Evolutionary conservation across 2,797 vertebrate genomes (phyloP).

Genomic region (Fistularia tabacaria): DNA sequence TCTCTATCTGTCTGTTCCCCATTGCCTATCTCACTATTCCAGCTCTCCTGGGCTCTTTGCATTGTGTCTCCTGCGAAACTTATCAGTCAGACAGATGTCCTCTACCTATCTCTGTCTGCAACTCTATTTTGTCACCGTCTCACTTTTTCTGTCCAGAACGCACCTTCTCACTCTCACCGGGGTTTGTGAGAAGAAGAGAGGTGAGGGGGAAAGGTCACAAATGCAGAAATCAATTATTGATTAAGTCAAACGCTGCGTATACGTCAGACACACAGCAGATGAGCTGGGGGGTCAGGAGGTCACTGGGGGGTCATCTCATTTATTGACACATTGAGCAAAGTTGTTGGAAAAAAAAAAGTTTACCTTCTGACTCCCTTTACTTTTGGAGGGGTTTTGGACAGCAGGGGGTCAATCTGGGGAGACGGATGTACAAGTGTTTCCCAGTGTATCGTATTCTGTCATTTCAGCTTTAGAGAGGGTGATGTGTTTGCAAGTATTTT

Average conservation of each 20-base stretch:
- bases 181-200: constrained; percentile 2
- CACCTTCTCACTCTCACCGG: neutral
- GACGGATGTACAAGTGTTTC: constrained; percentile 51
- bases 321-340: constrained; percentile 48
- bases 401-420: constrained; percentile 64
- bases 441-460: constrained; percentile 69
- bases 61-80: constrained; percentile 35
- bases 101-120: constrained; percentile 19
- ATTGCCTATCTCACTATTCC: constrained; percentile 26
- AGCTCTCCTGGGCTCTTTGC: constrained; percentile 22
- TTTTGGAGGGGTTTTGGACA: constrained; percentile 45
- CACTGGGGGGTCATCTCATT: constrained; percentile 76
- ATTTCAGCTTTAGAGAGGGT: constrained; percentile 34
- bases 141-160: constrained; percentile 7
- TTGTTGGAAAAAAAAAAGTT: constrained; percentile 35
- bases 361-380: constrained; percentile 40
- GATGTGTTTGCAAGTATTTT: constrained; percentile 9
- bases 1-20: constrained; percentile 11
- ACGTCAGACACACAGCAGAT: neutral
- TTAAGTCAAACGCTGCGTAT: too few relatives aligned
- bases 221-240: neutral
- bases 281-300: constrained; percentile 56
- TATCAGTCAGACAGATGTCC: constrained; percentile 33
- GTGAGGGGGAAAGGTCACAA: constrained; percentile 9
- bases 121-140: constrained; percentile 23